Base-by-base conservation (phyloP, 2,888 invertebrate genomes). In the Cryptus viduatorius region DNA sequence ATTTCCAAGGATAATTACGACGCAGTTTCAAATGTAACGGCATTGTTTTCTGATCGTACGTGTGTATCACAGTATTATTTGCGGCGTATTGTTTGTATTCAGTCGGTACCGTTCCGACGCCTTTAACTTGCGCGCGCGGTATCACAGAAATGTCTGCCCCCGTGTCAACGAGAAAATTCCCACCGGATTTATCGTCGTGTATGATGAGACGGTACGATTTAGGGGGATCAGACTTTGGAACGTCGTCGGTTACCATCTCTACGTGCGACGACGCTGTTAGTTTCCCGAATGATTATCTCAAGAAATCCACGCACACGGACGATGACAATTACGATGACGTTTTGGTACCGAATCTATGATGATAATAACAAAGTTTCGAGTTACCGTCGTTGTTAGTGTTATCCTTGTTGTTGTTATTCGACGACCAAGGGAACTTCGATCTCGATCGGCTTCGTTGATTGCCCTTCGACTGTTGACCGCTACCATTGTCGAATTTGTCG, bases 11-110 rank as follows among this genome's bases (percentile, higher is more conserved):
- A 31, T 90, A 92, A 3, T 82, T 85, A 8, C 90, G 87, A 16
- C 89, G 86, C 4, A 92, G 77, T 24, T 90, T 90, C 24, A 92
- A 59, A 42, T 91, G 86, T 0, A 92, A 46, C 0, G 85, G 71
- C 0, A 90, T 68, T 0, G 84, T 73, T 4, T 83, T 80, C 5
- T 78, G 86, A 1, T 91, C 92, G 81, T 91, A 92, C 0, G 91
- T 92, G 4, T 83, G 42, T 7, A 93, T 92, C 0, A 67, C 44
- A 0, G 91, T 80, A 10, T 90, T 89, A 69, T 93, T 92, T 0
- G 91, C 91, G 19, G 92, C 92, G 68, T 76, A 88, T 3, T 92
- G 82, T 61, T 88, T 84, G 72, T 90, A 92, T 4, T 14, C 14
- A 0, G 89, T 85, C 24, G 24, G 24, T 24, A 24, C 24, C 24